phyloP scores from a whole-genome alignment of 2,797 vertebrate species.

The Glyptemys insculpta region DNA sequence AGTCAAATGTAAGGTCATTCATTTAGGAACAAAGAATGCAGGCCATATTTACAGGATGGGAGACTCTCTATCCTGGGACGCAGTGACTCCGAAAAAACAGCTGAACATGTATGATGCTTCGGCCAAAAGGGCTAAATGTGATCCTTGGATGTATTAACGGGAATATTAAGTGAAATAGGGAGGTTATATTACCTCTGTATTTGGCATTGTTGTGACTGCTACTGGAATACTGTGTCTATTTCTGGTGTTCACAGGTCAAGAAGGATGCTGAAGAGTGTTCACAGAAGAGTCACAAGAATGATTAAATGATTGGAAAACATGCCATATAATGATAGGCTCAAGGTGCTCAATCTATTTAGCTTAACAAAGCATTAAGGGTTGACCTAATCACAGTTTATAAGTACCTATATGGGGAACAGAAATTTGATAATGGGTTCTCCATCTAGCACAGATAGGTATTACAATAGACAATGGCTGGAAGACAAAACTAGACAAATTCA shows the following conservation, averaged over 20 bases:
- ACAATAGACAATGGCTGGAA: background rate
- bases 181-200: background rate
- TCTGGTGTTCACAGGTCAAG: background rate
- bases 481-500: background rate
- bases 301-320: background rate
- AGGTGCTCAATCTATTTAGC: background rate
- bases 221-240: background rate
- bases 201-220: background rate
- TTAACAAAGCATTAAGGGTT: background rate
- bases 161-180: background rate
- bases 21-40: background rate
- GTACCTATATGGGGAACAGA: background rate
- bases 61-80: background rate
- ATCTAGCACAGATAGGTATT: background rate
- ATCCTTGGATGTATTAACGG: background rate
- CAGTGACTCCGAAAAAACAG: background rate
- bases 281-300: background rate
- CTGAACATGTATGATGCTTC: background rate
- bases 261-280: background rate
- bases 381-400: background rate
- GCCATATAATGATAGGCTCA: background rate
- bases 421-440: background rate
- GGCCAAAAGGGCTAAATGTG: background rate
- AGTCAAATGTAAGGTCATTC: background rate
- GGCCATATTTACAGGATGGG: background rate